These are phyloP conservation scores for Paradisaea rubra DNA, from an alignment of 2,113 vertebrate species.

Conservation along the genomic window DNA sequence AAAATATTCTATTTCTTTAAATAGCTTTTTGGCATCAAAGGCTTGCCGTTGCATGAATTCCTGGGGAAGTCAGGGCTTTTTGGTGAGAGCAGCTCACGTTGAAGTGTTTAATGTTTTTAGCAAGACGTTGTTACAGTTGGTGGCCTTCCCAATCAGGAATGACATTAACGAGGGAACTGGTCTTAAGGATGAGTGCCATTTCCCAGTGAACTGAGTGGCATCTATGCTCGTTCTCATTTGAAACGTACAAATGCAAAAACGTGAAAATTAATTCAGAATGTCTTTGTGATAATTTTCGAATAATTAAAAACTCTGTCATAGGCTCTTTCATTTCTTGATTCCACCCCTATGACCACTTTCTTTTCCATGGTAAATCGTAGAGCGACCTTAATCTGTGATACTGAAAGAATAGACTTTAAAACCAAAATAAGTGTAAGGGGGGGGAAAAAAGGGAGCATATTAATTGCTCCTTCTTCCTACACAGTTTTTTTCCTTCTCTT, in stretches of 20 bases:
- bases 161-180: not conserved
- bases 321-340: slow-evolving; percentile 9
- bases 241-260: slow-evolving; percentile 45
- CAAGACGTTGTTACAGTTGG: not conserved
- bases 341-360: not conserved
- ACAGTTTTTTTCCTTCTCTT: slow-evolving; percentile 43
- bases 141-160: not conserved
- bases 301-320: slow-evolving; percentile 57
- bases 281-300: slow-evolving; percentile 60
- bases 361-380: slow-evolving; percentile 11
- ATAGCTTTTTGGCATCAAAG: not conserved
- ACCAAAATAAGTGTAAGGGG: slow-evolving; percentile 59
- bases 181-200: not conserved
- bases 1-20: not conserved
- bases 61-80: not conserved
- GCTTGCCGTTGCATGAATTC: not conserved
- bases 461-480: slow-evolving; percentile 72
- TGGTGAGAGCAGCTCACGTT: not conserved
- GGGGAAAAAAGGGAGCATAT: slow-evolving; percentile 58
- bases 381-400: slow-evolving; percentile 47
- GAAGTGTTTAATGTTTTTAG: not conserved
- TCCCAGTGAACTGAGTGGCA: not conserved
- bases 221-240: not conserved
- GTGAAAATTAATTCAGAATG: slow-evolving; percentile 63
- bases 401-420: slow-evolving; percentile 66